Evolutionary conservation across 1,140 invertebrate species (phyloP).

Genomic region (Drosophila lacteicornis): DNA sequence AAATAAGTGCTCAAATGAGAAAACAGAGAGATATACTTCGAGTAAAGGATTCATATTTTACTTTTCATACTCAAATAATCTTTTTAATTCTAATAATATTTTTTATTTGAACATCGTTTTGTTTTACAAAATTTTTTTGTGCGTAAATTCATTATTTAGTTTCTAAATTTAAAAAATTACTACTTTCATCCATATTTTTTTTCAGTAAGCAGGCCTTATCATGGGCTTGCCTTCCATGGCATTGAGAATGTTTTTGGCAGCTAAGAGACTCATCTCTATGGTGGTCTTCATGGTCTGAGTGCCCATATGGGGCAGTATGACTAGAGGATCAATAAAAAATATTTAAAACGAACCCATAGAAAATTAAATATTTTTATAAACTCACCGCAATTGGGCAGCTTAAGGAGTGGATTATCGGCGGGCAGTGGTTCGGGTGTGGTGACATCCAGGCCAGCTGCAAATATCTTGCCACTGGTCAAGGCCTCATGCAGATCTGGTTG

Average conservation of each 20-base stretch:
- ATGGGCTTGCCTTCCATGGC: constrained; percentile 90
- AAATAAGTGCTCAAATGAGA: no score
- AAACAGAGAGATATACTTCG: no score
- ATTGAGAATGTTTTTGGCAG: constrained; percentile 92
- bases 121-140: not conserved
- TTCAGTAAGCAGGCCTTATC: constrained; percentile 85
- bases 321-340: constrained; percentile 83
- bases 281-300: constrained; percentile 92
- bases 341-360: constrained; percentile 6
- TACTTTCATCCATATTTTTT: not conserved
- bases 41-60: no score
- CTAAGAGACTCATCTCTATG: constrained; percentile 91
- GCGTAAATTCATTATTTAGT: not conserved
- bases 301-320: constrained; percentile 94
- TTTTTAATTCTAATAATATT: not conserved
- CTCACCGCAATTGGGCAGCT: constrained; percentile 92
- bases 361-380: not conserved
- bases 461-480: constrained; percentile 89
- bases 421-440: constrained; percentile 95
- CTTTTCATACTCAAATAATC: no score
- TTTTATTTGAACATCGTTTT: not conserved
- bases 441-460: constrained; percentile 95
- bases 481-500: constrained; percentile 91
- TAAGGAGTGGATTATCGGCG: constrained; percentile 90
- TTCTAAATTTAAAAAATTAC: not conserved